Evolutionary conservation across 2,888 invertebrate genomes (phyloP), one percentile per base, ranked within the genome.

Genomic region (Falcaria lacertinaria): DNA sequence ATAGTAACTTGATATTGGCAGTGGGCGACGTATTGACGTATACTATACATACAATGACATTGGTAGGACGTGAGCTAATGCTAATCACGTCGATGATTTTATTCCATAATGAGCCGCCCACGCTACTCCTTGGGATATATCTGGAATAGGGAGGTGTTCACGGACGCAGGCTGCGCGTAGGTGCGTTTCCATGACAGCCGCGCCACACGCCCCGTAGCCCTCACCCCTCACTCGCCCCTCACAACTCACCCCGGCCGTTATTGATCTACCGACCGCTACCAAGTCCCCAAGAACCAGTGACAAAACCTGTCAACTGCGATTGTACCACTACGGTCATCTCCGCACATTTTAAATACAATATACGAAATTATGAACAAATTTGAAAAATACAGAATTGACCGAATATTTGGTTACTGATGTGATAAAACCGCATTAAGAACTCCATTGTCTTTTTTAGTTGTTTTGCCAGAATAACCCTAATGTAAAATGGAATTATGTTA

Each of bases 171-270:
- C 70, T 67, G 70, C 71, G 80, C 84, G 88, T 88, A 75, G 89
- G 89, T 76, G 88, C 61, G 89, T 88, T 55, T 61, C 74, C 80
- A 85, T 87, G 81, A 75, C 47, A 69, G 73, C 84, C 54, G 49
- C 41, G 57, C 45, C 17, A 49, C 48, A 13, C 19, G 22, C 22
- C 43, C 45, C 48, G n/a, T n/a, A 39, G 51, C 60, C 50, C 51
- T 16, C 52, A 40, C 49, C 58, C 55, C 47, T 54, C n/a, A n/a
- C n/a, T n/a, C n/a, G n/a, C n/a, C n/a, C n/a, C n/a, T n/a, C n/a
- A n/a, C n/a, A n/a, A n/a, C n/a, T n/a, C 45, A 47, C 50, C 59
- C 50, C 47, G 60, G 53, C 39, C 48, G 46, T 41, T 82, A 81
- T 80, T 79, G 81, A 80, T 80, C 76, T 71, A 69, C 69, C 61